A percentile compares a stretch with the other conserved stretches of the same genome.
Conservation (phyloP, 2,888 invertebrate genomes). For the Lochmaea crataegi region DNA sequence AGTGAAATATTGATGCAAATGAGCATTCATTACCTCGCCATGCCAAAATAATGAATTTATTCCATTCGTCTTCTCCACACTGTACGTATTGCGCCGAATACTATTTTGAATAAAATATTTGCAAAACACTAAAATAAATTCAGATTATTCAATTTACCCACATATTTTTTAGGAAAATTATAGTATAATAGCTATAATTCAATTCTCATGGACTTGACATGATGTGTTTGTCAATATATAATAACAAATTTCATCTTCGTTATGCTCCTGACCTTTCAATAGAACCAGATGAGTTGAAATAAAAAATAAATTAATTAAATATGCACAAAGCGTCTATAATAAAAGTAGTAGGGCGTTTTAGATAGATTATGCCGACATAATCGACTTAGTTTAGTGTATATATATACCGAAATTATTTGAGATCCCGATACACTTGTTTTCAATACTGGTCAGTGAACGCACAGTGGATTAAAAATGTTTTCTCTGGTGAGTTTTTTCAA, state of each 20-base stretch:
- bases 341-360: background rate
- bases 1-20: no score
- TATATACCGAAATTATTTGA: background rate
- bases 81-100: no score
- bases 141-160: background rate
- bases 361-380: background rate
- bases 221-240: background rate
- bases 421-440: background rate
- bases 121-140: no score
- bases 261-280: background rate
- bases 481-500: background rate
- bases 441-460: background rate
- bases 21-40: no score
- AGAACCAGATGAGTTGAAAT: slow-evolving; percentile 7
- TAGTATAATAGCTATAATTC: no score
- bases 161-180: background rate
- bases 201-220: background rate
- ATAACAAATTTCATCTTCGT: background rate
- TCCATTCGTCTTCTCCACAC: no score
- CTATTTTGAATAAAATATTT: no score
- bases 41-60: no score
- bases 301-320: background rate
- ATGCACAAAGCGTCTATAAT: background rate
- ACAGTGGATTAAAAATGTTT: background rate
- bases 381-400: background rate